These are phyloP conservation scores for Drosophila cognata DNA, from an alignment of 2,888 invertebrate genomes.

Conservation along the genomic window DNA sequence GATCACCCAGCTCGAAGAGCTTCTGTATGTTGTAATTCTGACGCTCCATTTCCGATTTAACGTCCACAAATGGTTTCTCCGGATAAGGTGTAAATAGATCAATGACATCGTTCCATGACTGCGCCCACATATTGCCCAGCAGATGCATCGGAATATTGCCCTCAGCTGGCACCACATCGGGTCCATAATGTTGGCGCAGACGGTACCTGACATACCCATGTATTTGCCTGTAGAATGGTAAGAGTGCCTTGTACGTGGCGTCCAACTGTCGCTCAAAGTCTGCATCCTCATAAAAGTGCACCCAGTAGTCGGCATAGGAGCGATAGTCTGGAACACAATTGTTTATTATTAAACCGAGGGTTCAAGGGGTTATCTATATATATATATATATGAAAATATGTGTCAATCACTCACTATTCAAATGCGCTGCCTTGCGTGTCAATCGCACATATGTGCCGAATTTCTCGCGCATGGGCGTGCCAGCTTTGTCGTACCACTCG, in stretches of 20 bases:
- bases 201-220: slow-evolving; percentile 92
- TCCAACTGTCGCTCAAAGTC: slow-evolving; percentile 89
- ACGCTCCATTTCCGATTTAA: slow-evolving; percentile 89
- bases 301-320: slow-evolving; percentile 90
- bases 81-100: slow-evolving; percentile 90
- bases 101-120: slow-evolving; percentile 88
- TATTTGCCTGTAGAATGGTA: slow-evolving; percentile 92
- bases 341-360: background rate
- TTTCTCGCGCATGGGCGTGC: slow-evolving; percentile 87
- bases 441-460: slow-evolving; percentile 89
- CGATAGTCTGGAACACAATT: slow-evolving; percentile 87
- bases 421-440: slow-evolving; percentile 89
- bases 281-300: slow-evolving; percentile 89
- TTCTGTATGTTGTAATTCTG: slow-evolving; percentile 90
- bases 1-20: slow-evolving; percentile 93
- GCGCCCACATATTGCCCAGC: slow-evolving; percentile 93
- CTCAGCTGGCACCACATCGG: slow-evolving; percentile 87
- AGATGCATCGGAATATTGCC: slow-evolving; percentile 93
- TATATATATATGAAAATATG: background rate
- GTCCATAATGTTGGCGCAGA: slow-evolving; percentile 90
- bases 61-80: slow-evolving; percentile 89
- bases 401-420: slow-evolving; percentile 87
- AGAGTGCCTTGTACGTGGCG: slow-evolving; percentile 89
- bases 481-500: slow-evolving; percentile 91
- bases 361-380: slow-evolving; percentile 26